Evolutionary conservation across 2,113 vertebrate species (phyloP).

Genomic region (Propithecus coquereli): DNA sequence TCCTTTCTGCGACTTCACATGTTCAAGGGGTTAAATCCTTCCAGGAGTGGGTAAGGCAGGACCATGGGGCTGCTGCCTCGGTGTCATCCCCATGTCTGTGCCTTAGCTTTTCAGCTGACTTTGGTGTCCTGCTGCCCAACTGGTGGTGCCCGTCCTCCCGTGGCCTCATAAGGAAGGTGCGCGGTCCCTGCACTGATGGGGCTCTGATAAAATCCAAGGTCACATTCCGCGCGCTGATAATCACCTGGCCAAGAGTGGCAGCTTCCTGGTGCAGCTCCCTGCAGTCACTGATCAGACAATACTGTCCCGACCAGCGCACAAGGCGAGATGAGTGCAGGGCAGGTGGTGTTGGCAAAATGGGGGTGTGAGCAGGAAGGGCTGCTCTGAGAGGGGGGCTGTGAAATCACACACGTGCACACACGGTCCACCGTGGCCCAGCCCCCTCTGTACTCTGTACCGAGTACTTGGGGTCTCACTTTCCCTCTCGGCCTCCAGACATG

Average conservation of each 20-base stretch:
- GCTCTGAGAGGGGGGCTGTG: background rate
- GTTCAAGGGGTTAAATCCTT: background rate
- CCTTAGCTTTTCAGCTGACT: background rate
- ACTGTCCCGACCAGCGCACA: background rate
- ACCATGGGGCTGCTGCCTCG: background rate
- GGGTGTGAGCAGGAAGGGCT: background rate
- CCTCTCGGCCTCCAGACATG: background rate
- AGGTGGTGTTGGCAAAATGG: background rate
- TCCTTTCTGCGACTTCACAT: background rate
- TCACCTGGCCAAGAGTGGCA: background rate
- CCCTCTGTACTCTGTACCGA: too few species aligned
- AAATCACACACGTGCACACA: background rate
- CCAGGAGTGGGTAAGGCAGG: background rate
- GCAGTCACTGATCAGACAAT: background rate
- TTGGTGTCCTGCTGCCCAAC: background rate
- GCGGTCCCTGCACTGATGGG: background rate
- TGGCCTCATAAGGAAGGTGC: background rate
- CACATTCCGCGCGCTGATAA: background rate
- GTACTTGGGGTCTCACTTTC: too few species aligned
- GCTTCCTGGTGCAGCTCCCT: background rate
- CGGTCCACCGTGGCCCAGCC: background rate
- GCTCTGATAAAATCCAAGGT: conserved; percentile 50
- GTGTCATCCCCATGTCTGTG: accelerated
- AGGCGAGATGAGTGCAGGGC: background rate
- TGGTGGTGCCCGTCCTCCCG: background rate